These are phyloP conservation scores for Fabriciana adippe DNA, from an alignment of 2,888 invertebrate species.

Conservation along the genomic window DNA sequence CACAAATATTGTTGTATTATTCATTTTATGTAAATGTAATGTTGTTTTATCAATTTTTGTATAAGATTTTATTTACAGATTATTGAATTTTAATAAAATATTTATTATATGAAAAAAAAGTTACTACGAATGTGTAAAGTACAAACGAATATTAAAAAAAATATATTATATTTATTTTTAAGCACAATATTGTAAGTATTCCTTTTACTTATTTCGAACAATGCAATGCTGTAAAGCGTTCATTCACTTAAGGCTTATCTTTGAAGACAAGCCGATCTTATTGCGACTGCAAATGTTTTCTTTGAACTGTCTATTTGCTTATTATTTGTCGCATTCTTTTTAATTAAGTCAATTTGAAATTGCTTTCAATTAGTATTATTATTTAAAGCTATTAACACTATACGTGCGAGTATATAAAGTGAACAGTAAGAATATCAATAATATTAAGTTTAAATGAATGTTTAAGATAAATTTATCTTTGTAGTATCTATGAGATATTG, in stretches of 20 bases:
- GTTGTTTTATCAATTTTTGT: too few species aligned
- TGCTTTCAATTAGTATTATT: conserved; percentile 9
- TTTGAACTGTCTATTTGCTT: conserved; percentile 37
- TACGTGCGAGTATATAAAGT: too few species aligned
- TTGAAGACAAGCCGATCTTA: conserved; percentile 27
- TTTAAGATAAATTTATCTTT: too few species aligned
- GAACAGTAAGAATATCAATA: neutral
- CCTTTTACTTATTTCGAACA: conserved; percentile 16
- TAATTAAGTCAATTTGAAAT: conserved; percentile 3
- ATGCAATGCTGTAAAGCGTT: conserved; percentile 27
- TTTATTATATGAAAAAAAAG: too few species aligned
- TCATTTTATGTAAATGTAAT: neutral
- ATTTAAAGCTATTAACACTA: neutral
- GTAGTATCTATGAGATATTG: too few species aligned
- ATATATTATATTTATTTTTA: too few species aligned
- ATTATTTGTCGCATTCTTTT: conserved; percentile 30
- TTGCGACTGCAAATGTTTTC: conserved; percentile 34
- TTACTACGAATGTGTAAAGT: too few species aligned
- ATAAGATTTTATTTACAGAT: too few species aligned
- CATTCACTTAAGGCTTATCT: conserved; percentile 42
- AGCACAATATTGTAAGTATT: neutral
- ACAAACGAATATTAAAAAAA: too few species aligned
- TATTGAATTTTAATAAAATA: too few species aligned
- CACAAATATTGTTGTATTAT: too few species aligned
- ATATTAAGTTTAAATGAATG: too few species aligned